Evolutionary conservation across 2,888 invertebrate genomes (phyloP), one percentile per base, ranked within the genome.

Genomic region (Leucophenga montana): DNA sequence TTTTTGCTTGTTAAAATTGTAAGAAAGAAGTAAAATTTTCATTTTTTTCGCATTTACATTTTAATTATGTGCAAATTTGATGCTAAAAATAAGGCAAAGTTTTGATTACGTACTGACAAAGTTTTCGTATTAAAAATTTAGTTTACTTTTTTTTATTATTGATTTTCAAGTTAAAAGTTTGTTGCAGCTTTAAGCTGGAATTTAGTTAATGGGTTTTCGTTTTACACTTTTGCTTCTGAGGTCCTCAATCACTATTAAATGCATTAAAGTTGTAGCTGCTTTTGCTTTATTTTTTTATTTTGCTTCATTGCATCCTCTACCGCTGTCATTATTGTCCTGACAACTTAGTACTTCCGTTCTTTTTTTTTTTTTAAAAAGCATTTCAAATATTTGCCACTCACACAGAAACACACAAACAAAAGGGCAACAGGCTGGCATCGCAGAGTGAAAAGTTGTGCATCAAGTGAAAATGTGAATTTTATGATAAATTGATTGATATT

Each of bases 401-500:
- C 39, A 39, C 9, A 39, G 4, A 39, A 1, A 3, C 11, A 39
- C 9, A 50, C 50, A 2, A 50, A n/a, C 16, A 50, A 50, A 13
- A 8, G 18, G 50, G 18, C 50, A 50, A 18, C 50, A n/a, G 50
- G 50, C 50, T 18, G 18, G 3, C 8, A 1, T 46, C 46, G 46
- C 50, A 50, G 8, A 1, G 39, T 39, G 39, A 39, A 39, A 39
- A 39, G 1, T 18, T 50, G 8, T 50, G 50, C 50, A 50, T 6
- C 50, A 50, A 50, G 18, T 16, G 50, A 50, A 50, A 50, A 50
- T 50, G 50, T 5, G 18, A 64, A 61, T 78, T 73, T 79, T 81
- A 82, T 81, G 82, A 81, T 81, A 82, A 82, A 82, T 82, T 82
- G 82, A 82, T 82, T 80, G 83, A 83, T 82, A 82, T 82, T 80